Evolutionary conservation across 1,140 invertebrate genomes (phyloP), one percentile per base, ranked within the genome.

Genomic region (Diorhabda carinulata): DNA sequence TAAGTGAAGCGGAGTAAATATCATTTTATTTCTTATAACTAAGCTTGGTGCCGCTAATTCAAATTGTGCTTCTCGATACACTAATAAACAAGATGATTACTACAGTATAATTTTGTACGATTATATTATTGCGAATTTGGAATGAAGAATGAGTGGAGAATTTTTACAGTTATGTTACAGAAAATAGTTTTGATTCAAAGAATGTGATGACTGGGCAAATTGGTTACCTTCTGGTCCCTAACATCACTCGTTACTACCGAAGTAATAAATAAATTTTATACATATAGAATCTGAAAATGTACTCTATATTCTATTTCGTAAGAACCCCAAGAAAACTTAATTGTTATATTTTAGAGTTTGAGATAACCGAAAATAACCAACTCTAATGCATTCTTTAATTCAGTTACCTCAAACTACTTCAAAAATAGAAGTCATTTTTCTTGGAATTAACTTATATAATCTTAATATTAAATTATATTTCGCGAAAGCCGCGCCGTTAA

Each of bases 121-220:
- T 57, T 58, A 67, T 67, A 44, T 63, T 52, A 25, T 72, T 61
- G 57, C 67, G 68, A 64, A 70, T 62, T 67, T 65, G 45, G 25
- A 69, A 71, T 72, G 44, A 70, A 67, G 47, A 59, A 69, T 47
- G 4, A 67, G 67, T 52, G 47, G 61, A 57, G 44, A 66, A 67
- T 73, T 67, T 69, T 73, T 67, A 70, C 63, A 62, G 65, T 41
- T 71, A 67, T 72, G 64, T 68, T 72, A 71, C 72, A 71, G 64
- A 68, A 65, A 68, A 70, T 69, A 57, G 41, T 65, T 56, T 60
- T 58, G 68, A 72, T 66, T 40, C 69, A 69, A 68, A 67, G 61
- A 52, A 66, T 64, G 78, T 79, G 78, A 78, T 78, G 77, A 72
- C 73, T 78, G 78, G 77, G 75, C 76, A 77, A 78, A 77, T 69